Base-by-base conservation (phyloP, 2,113 vertebrate species). In the Macquaria ambigua region DNA sequence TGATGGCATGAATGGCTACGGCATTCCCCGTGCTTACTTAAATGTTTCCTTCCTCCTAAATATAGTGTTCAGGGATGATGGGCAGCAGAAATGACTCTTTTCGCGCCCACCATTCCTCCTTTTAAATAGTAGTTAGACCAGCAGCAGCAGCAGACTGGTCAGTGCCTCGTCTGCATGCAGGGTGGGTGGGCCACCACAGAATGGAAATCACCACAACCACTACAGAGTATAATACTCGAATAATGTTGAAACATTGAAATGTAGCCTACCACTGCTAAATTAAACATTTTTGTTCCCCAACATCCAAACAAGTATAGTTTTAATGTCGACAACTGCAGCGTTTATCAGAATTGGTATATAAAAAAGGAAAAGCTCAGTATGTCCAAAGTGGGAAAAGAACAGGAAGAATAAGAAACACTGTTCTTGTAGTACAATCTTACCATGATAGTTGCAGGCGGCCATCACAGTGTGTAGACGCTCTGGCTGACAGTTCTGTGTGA, bases 371-470 rank as follows among this genome's bases (percentile, higher is more conserved):
- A n/a, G 20, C 11, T 58, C 64, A 31, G 10, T 15, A 6, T 28
- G 46, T 20, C 4, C 20, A n/a, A 43, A 74, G 39, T 25, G 9
- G 21, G 10, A 58, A 3, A 12, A 73, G 14, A 25, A 62, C 41
- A 53, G 18, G 4, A 50, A 28, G 4, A 67, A 62, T 0, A 25
- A 61, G 6, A 43, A 31, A 28, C 21, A 6, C 4, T 10, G 3
- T 16, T 34, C 21, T 0, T 6, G 1, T 31, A 5, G 56, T 15
- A 5, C 28, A 31, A 0, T 43, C 92, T 92, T 94, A 99, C 98
- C 98, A 0, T 97, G 97, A 86, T 98, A 99, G 93, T 99, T 99
- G 84, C 94, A 90, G 0, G 95, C 93, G n/a, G 96, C 95, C 80
- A 99, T 96, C 78, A 97, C 88, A 0, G 94, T 28, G 0, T 93